Conservation (phyloP, 2,888 invertebrate genomes). For the Acronicta psi region DNA sequence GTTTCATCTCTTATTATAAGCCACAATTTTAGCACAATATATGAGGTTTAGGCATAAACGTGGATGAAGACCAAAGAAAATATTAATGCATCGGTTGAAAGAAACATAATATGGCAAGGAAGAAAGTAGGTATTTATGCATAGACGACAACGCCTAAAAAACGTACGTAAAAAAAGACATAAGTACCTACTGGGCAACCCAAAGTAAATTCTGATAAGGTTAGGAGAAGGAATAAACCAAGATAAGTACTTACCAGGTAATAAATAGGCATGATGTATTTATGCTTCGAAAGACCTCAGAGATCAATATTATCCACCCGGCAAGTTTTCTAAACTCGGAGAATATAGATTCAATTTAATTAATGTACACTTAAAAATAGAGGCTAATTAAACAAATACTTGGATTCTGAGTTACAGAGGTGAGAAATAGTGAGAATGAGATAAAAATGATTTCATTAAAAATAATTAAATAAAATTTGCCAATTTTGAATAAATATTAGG, state of each 20-base stretch:
- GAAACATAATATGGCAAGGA: too few species aligned
- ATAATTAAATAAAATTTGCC: slow-evolving; percentile 27
- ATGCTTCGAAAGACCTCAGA: slow-evolving; percentile 1
- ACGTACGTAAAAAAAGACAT: too few species aligned
- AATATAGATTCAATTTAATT: neutral
- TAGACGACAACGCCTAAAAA: too few species aligned
- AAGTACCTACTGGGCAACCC: too few species aligned
- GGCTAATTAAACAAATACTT: neutral
- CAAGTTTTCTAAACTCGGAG: slow-evolving; percentile 1
- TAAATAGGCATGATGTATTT: neutral
- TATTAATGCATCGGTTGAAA: too few species aligned
- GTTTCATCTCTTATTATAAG: neutral
- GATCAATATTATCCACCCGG: slow-evolving; percentile 5
- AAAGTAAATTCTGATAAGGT: too few species aligned
- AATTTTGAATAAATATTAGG: slow-evolving; percentile 24
- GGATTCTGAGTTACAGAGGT: slow-evolving; percentile 23
- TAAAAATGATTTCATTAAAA: slow-evolving; percentile 31
- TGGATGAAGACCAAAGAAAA: too few species aligned
- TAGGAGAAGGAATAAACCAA: neutral
- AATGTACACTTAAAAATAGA: neutral
- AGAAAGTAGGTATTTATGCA: too few species aligned
- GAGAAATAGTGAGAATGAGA: slow-evolving; percentile 5
- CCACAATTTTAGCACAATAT: too few species aligned
- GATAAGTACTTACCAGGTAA: slow-evolving; percentile 24
- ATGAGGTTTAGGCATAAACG: too few species aligned